Evolutionary conservation across 2,888 invertebrate genomes (phyloP), one percentile per base, ranked within the genome.

Genomic region (Maniola hyperantus): DNA sequence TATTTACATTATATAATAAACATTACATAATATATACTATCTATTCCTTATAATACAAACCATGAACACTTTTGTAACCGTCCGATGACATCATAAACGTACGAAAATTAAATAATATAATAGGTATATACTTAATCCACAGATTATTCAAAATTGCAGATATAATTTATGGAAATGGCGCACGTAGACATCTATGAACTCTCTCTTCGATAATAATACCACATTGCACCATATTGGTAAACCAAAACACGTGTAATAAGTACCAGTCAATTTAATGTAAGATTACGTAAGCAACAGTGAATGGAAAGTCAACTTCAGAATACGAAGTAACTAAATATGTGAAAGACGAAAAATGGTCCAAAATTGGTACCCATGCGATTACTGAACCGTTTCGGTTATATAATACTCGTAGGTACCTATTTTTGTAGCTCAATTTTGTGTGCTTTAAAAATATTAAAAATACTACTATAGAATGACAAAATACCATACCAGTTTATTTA

Each of bases 231-330:
- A 48, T 48, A 60, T 60, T 48, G 15, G 60, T 48, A 48, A 48
- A 34, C 48, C 59, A 6, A 54, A 54, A 63, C 54, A 63, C 26
- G 33, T 63, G 20, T 36, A 50, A 63, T 63, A n/a, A n/a, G n/a
- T n/a, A 34, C 60, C 18, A 33, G 20, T 46, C 44, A 63, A 54
- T 55, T 54, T 44, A 34, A 20, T 44, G 46, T 64, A 55, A 36
- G 36, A 15, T 64, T 64, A 64, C 26, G 46, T 55, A 55, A 55
- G 15, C 11, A 48, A 11, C 18, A 33, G 34, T 42, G 34, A 46
- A 64, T 34, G 42, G 46, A 64, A 55, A 55, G 44, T 13, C 11
- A 18, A 46, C 20, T 46, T 36, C 13, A 15, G 33, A 26, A 42
- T 6, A 39, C 20, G n/a, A 0, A 26, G 6, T 20, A n/a, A 13